A percentile compares a stretch with the other conserved stretches of the same genome.
These are phyloP conservation scores for Poecilia velifera DNA, from an alignment of 2,797 vertebrate species.

Conservation along the genomic window DNA sequence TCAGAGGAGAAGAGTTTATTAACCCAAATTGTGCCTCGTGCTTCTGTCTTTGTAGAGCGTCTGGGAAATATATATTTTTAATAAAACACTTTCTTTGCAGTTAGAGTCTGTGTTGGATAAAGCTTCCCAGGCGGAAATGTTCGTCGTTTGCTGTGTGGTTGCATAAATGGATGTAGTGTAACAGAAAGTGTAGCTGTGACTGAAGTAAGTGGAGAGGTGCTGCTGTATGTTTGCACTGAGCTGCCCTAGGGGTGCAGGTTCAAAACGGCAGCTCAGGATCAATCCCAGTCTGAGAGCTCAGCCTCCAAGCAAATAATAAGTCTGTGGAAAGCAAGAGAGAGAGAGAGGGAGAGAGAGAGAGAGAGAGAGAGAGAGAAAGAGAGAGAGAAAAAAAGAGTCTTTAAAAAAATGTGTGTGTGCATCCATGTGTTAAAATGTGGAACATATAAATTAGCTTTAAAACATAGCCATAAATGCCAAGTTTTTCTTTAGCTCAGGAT, in stretches of 20 bases:
- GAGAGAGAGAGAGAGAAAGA: slow-evolving; percentile 34
- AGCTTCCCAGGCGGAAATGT: slow-evolving; percentile 18
- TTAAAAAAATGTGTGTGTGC: slow-evolving; percentile 49
- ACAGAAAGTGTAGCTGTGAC: slow-evolving; percentile 55
- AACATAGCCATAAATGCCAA: slow-evolving; percentile 22
- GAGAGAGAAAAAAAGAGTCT: slow-evolving; percentile 41
- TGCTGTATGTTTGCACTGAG: slow-evolving; percentile 75
- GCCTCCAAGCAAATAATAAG: slow-evolving; percentile 68
- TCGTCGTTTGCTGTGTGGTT: slow-evolving; percentile 9
- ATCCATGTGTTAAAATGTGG: slow-evolving; percentile 2
- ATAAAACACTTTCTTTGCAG: background rate
- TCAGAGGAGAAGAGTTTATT: slow-evolving; percentile 30
- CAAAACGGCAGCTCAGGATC: slow-evolving; percentile 75
- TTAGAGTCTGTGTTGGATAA: slow-evolving; percentile 16
- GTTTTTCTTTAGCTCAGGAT: slow-evolving; percentile 34
- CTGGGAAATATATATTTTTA: slow-evolving; percentile 8
- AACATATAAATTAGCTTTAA: slow-evolving; percentile 11
- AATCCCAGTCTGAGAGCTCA: slow-evolving; percentile 73
- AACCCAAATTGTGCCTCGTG: slow-evolving; percentile 23
- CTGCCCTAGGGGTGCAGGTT: slow-evolving; percentile 76
- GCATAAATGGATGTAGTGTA: slow-evolving; percentile 32
- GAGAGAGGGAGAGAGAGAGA: slow-evolving; percentile 15
- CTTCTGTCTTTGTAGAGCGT: slow-evolving; percentile 18
- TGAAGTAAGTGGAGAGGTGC: slow-evolving; percentile 62
- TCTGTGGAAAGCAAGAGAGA: slow-evolving; percentile 58